Evolutionary conservation across 2,797 vertebrate species (phyloP), one percentile per base, ranked within the genome.

Genomic region (Sebastes steindachneri): DNA sequence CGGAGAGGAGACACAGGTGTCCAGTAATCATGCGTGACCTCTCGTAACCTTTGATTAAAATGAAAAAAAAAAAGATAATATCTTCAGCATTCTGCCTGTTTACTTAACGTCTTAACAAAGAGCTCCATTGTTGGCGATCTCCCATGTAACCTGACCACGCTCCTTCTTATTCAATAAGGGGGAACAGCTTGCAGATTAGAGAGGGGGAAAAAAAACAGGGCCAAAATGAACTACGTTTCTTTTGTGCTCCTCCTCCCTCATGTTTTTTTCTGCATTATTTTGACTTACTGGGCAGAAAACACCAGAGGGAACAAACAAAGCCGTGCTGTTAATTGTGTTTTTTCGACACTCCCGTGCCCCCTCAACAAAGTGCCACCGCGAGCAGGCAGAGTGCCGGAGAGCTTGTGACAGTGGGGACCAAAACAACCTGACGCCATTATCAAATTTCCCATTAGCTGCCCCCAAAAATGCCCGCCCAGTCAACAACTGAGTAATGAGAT

Each of bases 21-120:
- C 63, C 68, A 1, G 88, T 93, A 84, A 92, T 92, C 79, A 89
- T 79, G 79, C 58, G 86, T 88, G 91, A 93, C 94, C 91, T 85
- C 15, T 37, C 23, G n/a, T 70, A 69, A 81, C 88, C 86, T 89
- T 79, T 69, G 53, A 80, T 88, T 82, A 48, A 65, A 21, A 73
- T 25, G 51, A 58, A 83, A 58, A 41, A n/a, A 33, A 37, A 62
- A 41, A 12, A 33, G 35, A 59, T 10, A 35, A 45, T 28, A 83
- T 88, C 89, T 86, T 81, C 31, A 41, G n/a, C 57, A 71, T 86
- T 87, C 73, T 31, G 31, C 68, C 69, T 77, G 89, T 82, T 92
- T 84, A 75, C 66, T 83, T 82, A 77, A 84, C 53, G 54, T 68
- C 69, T 75, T 58, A 76, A 93, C 90, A 93, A 91, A 91, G 85